Conservation (phyloP, 1,140 invertebrate species). For the Dreissena rostriformis region DNA sequence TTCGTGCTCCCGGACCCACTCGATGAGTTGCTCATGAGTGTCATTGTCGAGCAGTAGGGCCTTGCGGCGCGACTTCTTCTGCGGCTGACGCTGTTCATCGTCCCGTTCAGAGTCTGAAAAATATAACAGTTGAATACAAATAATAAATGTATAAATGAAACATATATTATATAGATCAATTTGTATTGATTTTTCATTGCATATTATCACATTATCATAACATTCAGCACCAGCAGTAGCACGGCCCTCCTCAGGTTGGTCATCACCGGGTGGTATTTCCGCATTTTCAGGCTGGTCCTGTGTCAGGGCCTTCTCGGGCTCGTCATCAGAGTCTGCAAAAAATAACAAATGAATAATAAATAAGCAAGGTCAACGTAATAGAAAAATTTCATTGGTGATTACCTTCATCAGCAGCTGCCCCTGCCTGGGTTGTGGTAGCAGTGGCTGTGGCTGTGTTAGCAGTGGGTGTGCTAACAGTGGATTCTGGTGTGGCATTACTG, state of each 20-base stretch:
- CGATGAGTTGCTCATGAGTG: conserved; percentile 34
- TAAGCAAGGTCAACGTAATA: conserved; percentile 28
- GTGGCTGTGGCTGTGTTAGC: conserved; percentile 30
- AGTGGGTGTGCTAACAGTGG: conserved; percentile 24
- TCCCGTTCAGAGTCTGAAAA: conserved; percentile 27
- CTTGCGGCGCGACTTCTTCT: conserved; percentile 23
- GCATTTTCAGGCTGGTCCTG: conserved; percentile 36
- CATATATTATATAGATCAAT: conserved; percentile 43
- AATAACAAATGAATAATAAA: conserved; percentile 17
- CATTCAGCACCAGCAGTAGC: conserved; percentile 19
- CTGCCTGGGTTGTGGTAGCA: conserved; percentile 28
- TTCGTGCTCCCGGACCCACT: conserved; percentile 35
- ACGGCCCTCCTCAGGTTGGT: conserved; percentile 32
- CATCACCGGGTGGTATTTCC: conserved; percentile 23
- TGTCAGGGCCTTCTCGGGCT: conserved; percentile 36
- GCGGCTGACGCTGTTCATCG: conserved; percentile 33
- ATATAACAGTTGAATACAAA: conserved; percentile 31
- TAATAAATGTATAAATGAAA: conserved; percentile 38
- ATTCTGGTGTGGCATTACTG: conserved; percentile 4
- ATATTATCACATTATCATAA: conserved; percentile 35
- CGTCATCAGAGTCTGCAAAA: conserved; percentile 27
- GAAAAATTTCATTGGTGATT: conserved; percentile 29
- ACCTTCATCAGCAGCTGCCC: conserved; percentile 41
- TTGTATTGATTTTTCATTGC: conserved; percentile 44
- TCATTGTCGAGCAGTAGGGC: conserved; percentile 36